These are phyloP conservation scores for Epistrophella euchroma DNA, from an alignment of 2,888 invertebrate species.

Conservation along the genomic window DNA sequence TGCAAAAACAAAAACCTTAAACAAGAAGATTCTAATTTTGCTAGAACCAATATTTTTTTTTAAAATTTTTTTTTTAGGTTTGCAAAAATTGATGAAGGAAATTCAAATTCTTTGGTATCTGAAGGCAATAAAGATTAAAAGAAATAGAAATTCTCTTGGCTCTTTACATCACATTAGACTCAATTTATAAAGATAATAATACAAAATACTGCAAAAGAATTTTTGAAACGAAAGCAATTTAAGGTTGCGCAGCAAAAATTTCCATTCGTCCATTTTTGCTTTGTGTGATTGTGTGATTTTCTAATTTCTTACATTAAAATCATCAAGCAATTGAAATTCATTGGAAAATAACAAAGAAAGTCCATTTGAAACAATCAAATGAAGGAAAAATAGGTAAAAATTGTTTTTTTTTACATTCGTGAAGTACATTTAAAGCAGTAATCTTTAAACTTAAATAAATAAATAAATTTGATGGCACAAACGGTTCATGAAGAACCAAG, in stretches of 20 bases:
- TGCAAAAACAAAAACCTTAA: not conserved
- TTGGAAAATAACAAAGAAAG: no score
- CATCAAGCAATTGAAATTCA: no score
- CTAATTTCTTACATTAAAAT: no score
- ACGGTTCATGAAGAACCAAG: no score
- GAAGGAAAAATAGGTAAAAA: no score
- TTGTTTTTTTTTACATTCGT: no score
- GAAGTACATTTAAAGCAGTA: no score
- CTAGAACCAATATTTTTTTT: not conserved
- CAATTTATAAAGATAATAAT: not conserved
- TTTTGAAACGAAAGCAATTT: not conserved
- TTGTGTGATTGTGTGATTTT: no score
- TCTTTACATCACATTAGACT: not conserved
- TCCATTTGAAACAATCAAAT: no score
- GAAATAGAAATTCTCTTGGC: not conserved
- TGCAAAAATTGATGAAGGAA: constrained; percentile 4
- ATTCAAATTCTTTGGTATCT: constrained; percentile 6
- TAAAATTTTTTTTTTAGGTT: not conserved
- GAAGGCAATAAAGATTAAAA: not conserved
- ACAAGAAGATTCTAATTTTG: constrained; percentile 11
- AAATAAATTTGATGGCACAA: no score
- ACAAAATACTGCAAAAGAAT: not conserved
- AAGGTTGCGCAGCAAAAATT: not conserved
- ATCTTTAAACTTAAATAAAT: no score
- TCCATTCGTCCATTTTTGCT: no score